phyloP scores from a whole-genome alignment of 2,797 vertebrate genomes.

The Tadarida brasiliensis region DNA sequence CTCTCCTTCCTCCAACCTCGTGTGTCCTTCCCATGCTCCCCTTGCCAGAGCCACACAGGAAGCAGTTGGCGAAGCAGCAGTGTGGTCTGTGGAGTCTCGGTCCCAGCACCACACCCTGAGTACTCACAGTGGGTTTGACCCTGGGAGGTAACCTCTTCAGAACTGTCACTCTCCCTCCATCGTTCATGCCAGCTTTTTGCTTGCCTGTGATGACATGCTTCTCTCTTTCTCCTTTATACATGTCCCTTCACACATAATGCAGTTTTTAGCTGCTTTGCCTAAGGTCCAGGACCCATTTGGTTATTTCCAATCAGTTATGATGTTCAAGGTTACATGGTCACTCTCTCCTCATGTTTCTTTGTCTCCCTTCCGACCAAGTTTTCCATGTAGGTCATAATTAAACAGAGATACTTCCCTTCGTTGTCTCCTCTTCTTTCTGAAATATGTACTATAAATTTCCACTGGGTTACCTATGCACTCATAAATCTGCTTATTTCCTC shows the following conservation, averaged over 20 bases:
- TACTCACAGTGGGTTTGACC: background rate
- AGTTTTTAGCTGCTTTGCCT: background rate
- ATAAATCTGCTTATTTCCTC: slow-evolving; percentile 5
- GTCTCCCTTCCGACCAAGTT: background rate
- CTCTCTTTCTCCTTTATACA: background rate
- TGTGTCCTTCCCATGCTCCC: rapidly evolving
- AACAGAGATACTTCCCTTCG: background rate
- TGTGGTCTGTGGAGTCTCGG: background rate
- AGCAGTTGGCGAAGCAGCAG: background rate
- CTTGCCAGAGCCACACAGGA: background rate
- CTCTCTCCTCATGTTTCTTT: background rate
- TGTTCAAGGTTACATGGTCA: background rate
- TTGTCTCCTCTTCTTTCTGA: background rate
- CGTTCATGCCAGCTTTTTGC: background rate
- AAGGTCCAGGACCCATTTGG: background rate
- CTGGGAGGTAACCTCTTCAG: background rate
- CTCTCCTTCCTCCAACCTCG: background rate
- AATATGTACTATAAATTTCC: background rate
- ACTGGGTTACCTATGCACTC: background rate
- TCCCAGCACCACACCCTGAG: background rate
- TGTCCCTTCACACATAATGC: background rate
- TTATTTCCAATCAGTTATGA: background rate
- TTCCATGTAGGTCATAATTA: background rate
- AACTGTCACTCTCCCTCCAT: background rate
- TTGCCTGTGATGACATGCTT: background rate